These are phyloP conservation scores for Teleogryllus occipitalis DNA, from an alignment of 1,140 invertebrate genomes.

Conservation along the genomic window DNA sequence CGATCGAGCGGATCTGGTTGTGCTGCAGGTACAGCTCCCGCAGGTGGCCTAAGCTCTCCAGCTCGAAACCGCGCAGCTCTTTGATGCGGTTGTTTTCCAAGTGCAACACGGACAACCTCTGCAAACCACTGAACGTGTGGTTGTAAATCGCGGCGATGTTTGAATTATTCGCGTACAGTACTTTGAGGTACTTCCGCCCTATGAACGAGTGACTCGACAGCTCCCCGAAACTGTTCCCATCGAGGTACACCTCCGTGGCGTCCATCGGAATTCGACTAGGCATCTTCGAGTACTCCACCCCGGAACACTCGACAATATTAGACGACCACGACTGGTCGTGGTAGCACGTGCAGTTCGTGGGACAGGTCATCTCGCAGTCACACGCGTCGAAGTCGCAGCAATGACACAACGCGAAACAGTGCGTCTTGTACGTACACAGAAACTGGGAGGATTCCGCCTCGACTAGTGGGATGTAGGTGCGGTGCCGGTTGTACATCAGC, in stretches of 20 bases:
- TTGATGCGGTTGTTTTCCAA: constrained; percentile 77
- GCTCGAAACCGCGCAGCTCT: constrained; percentile 71
- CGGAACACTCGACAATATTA: constrained; percentile 87
- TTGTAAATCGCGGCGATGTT: constrained; percentile 77
- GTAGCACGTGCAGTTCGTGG: constrained; percentile 86
- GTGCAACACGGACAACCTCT: constrained; percentile 66
- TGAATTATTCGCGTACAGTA: constrained; percentile 81
- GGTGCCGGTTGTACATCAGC: constrained; percentile 73
- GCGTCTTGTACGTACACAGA: constrained; percentile 83
- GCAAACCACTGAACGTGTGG: constrained; percentile 80
- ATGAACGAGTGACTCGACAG: constrained; percentile 84
- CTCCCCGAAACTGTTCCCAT: constrained; percentile 81
- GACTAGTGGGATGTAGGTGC: constrained; percentile 69
- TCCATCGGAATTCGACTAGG: constrained; percentile 88
- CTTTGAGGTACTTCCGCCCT: constrained; percentile 76
- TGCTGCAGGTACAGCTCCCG: constrained; percentile 79
- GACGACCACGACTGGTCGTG: constrained; percentile 89
- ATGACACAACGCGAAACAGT: constrained; percentile 86
- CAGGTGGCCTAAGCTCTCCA: constrained; percentile 69
- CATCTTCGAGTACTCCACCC: constrained; percentile 66
- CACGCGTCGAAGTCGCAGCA: constrained; percentile 93
- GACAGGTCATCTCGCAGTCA: constrained; percentile 92
- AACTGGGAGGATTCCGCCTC: constrained; percentile 81
- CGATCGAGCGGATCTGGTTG: constrained; percentile 74
- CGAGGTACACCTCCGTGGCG: constrained; percentile 84